Conservation (phyloP, 92 coral and sea anemone species). For the Palythoa grandis region DNA sequence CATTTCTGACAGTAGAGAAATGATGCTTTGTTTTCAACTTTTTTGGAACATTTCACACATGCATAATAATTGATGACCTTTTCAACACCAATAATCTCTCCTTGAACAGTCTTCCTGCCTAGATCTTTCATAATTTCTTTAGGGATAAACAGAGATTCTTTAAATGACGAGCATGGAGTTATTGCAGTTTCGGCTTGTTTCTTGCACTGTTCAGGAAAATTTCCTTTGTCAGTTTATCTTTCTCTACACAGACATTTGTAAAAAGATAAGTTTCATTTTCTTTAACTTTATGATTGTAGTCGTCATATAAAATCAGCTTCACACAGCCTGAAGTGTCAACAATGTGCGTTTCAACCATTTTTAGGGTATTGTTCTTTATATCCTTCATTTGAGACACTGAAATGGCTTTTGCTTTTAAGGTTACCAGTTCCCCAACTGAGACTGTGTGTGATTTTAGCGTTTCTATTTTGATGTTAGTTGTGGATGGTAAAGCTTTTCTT, state of each 20-base stretch:
- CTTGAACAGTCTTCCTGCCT: neutral
- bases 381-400: neutral
- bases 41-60: constrained; percentile 53
- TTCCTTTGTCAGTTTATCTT: constrained; percentile 42
- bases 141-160: constrained; percentile 40
- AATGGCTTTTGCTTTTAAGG: neutral
- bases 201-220: constrained; percentile 51
- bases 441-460: neutral
- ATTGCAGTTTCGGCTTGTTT: constrained; percentile 39
- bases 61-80: constrained; percentile 12
- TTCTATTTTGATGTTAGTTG: constrained; percentile 1
- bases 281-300: neutral
- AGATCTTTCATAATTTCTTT: constrained; percentile 30
- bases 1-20: constrained; percentile 37
- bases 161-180: constrained; percentile 4
- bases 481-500: neutral
- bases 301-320: neutral
- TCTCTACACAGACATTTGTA: constrained; percentile 35
- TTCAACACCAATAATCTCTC: constrained; percentile 46
- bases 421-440: constrained; percentile 1
- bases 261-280: neutral
- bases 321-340: neutral
- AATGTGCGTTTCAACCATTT: neutral
- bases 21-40: constrained; percentile 28
- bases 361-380: neutral